Evolutionary conservation across 2,113 vertebrate genomes (phyloP).

Genomic region (Recurvirostra avosetta): DNA sequence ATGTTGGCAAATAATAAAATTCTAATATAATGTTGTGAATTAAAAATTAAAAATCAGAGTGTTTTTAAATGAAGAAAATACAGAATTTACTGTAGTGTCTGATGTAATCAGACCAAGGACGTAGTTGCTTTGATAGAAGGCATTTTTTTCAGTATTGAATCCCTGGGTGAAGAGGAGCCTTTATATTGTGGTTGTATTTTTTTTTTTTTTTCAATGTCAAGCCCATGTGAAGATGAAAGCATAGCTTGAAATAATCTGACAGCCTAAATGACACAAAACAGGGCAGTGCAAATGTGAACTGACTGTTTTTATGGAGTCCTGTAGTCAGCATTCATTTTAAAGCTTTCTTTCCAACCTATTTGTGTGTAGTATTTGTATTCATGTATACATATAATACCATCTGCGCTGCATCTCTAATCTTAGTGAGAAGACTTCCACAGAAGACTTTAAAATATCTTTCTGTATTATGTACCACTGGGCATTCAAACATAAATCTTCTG

Average conservation of each 20-base stretch:
- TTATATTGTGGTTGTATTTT: background rate
- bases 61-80: background rate
- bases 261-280: background rate
- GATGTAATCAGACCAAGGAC: background rate
- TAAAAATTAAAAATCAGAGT: background rate
- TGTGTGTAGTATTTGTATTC: background rate
- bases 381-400: background rate
- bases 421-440: background rate
- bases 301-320: background rate
- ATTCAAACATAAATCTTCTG: background rate
- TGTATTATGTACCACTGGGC: background rate
- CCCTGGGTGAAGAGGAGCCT: background rate
- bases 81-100: background rate
- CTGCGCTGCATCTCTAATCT: background rate
- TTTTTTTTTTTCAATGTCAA: background rate
- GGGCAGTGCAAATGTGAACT: background rate
- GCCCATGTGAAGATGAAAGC: background rate
- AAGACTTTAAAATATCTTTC: background rate
- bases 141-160: background rate
- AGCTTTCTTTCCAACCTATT: background rate
- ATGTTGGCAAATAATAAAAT: background rate
- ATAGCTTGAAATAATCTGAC: background rate
- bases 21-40: background rate
- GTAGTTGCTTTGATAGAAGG: background rate
- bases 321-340: background rate